A percentile compares a stretch with the other conserved stretches of the same genome.
These are phyloP conservation scores for Drosophila lini DNA, from an alignment of 1,140 invertebrate species.

Conservation along the genomic window DNA sequence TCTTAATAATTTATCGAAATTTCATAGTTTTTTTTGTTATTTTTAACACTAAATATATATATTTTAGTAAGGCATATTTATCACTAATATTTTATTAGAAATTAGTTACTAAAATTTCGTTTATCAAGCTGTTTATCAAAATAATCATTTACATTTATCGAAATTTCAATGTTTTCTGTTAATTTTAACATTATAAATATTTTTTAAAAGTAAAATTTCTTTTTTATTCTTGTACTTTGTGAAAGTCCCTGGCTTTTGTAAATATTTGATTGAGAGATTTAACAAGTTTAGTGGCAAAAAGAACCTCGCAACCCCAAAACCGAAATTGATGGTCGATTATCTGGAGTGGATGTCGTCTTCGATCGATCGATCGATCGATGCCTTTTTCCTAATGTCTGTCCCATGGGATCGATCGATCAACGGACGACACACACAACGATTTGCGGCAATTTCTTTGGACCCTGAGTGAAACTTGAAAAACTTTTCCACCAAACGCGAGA, in stretches of 20 bases:
- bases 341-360: constrained; percentile 14
- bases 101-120: not conserved
- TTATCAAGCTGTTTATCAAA: not conserved
- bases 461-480: constrained; percentile 35
- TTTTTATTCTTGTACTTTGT: not conserved
- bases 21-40: too few species aligned
- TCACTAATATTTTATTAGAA: not conserved
- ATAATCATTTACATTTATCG: too few species aligned
- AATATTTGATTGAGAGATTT: constrained; percentile 10
- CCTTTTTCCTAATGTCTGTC: constrained; percentile 21
- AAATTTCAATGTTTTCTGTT: too few species aligned
- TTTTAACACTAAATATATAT: too few species aligned
- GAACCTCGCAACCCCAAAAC: not conserved
- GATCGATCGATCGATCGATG: not conserved
- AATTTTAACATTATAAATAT: not conserved
- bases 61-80: too few species aligned
- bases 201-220: not conserved
- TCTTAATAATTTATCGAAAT: not conserved
- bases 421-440: constrained; percentile 9
- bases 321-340: constrained; percentile 6
- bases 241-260: not conserved
- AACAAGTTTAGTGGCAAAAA: constrained; percentile 4
- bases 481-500: constrained; percentile 18
- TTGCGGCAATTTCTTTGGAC: constrained; percentile 13
- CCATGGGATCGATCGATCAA: constrained; percentile 15